A percentile compares a stretch with the other conserved stretches of the same genome.
These are phyloP conservation scores for Meloidogyne hapla DNA, from an alignment of 1,140 invertebrate species.

Conservation along the genomic window DNA sequence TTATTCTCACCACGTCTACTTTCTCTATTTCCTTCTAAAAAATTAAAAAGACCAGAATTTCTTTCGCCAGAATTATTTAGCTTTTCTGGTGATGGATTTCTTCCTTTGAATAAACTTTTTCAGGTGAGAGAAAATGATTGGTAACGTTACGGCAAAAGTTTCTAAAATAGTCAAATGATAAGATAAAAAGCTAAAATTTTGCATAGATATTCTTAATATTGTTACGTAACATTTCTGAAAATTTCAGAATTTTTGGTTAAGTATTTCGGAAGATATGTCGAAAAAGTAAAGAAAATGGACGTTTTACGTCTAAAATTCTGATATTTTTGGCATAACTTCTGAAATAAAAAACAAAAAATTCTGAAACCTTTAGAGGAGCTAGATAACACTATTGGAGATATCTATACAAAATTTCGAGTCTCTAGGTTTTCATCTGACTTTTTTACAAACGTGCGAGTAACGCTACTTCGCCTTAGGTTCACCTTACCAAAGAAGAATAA, in stretches of 20 bases:
- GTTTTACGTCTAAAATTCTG: background rate
- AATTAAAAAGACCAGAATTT: background rate
- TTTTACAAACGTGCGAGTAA: background rate
- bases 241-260: background rate
- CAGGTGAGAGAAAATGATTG: background rate
- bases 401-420: background rate
- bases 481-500: background rate
- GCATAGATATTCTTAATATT: background rate
- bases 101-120: background rate
- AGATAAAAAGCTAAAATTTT: background rate
- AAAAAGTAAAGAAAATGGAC: background rate
- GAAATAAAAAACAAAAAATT: background rate
- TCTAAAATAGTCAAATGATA: background rate
- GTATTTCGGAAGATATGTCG: background rate
- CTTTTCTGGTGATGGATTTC: background rate
- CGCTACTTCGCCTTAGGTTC: no score
- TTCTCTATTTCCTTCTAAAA: conserved; percentile 2
- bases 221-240: background rate
- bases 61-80: conserved; percentile 11
- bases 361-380: background rate
- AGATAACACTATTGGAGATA: background rate
- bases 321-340: background rate
- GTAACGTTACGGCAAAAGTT: background rate
- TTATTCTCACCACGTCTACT: background rate
- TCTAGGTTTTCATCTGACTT: background rate